Evolutionary conservation across 1,140 invertebrate species (phyloP).

Genomic region (Brachionus rotundiformis): DNA sequence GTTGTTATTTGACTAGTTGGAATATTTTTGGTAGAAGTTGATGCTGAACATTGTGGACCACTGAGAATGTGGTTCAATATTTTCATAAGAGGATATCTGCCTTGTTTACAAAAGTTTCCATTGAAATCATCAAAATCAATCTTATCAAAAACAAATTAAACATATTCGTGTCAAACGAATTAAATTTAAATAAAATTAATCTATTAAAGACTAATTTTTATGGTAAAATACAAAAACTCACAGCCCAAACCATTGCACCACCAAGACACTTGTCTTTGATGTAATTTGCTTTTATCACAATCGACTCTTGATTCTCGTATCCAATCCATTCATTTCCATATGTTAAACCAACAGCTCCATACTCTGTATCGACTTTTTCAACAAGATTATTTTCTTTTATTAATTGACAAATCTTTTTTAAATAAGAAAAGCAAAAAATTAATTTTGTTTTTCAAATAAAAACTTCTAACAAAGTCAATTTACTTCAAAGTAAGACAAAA

Average conservation of each 20-base stretch:
- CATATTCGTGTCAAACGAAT: neutral
- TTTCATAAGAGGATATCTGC: constrained; percentile 84
- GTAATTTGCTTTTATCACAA: constrained; percentile 54
- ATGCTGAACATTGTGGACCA: neutral
- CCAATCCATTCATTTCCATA: constrained; percentile 84
- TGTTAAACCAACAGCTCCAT: constrained; percentile 75
- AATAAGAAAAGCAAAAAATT: too few relatives aligned
- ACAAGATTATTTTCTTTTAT: constrained; percentile 62
- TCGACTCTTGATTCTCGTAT: constrained; percentile 74
- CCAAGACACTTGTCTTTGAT: constrained; percentile 38
- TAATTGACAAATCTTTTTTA: constrained; percentile 42
- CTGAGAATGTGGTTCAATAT: constrained; percentile 70
- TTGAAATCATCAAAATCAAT: constrained; percentile 57
- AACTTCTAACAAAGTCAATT: too few relatives aligned
- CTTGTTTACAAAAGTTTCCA: constrained; percentile 72
- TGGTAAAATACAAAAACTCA: too few relatives aligned
- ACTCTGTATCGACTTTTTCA: constrained; percentile 67
- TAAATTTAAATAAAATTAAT: neutral
- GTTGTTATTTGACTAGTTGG: neutral
- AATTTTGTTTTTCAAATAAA: too few relatives aligned
- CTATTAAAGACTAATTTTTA: too few relatives aligned
- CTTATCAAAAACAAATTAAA: too few relatives aligned
- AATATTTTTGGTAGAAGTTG: neutral
- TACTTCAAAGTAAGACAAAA: constrained; percentile 83
- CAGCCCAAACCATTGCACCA: constrained; percentile 54